Evolutionary conservation across 2,113 vertebrate genomes (phyloP).

Genomic region (Mobula birostris): DNA sequence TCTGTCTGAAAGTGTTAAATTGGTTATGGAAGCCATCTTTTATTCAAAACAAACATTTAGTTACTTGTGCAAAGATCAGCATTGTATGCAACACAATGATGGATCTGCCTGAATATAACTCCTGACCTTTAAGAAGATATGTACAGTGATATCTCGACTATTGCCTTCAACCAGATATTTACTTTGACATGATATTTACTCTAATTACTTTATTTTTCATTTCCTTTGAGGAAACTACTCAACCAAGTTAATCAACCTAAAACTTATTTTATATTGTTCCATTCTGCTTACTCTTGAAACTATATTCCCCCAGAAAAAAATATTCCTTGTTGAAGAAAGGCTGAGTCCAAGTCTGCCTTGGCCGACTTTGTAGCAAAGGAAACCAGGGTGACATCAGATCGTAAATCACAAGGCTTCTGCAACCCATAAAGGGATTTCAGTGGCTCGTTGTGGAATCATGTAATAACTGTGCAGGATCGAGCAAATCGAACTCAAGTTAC

Average conservation of each 20-base stretch:
- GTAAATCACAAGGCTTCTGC: neutral
- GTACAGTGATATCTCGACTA: neutral
- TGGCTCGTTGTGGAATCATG: neutral
- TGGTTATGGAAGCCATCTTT: neutral
- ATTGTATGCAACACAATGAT: neutral
- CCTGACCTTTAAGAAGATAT: neutral
- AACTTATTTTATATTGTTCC: neutral
- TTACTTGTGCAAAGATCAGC: neutral
- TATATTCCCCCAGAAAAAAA: neutral
- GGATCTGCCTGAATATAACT: neutral
- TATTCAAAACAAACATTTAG: neutral
- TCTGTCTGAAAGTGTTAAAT: neutral
- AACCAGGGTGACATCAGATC: constrained; percentile 16
- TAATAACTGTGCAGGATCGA: neutral
- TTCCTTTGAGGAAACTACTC: neutral
- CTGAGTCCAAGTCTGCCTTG: neutral
- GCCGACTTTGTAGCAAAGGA: neutral
- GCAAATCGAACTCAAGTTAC: neutral
- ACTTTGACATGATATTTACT: neutral
- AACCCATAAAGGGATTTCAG: neutral
- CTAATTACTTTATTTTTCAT: neutral
- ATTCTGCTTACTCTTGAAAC: neutral
- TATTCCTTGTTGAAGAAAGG: neutral
- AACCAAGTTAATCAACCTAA: neutral
- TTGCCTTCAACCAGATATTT: neutral